phyloP scores from a whole-genome alignment of 2,113 vertebrate species.

The Platysternon megacephalum region DNA sequence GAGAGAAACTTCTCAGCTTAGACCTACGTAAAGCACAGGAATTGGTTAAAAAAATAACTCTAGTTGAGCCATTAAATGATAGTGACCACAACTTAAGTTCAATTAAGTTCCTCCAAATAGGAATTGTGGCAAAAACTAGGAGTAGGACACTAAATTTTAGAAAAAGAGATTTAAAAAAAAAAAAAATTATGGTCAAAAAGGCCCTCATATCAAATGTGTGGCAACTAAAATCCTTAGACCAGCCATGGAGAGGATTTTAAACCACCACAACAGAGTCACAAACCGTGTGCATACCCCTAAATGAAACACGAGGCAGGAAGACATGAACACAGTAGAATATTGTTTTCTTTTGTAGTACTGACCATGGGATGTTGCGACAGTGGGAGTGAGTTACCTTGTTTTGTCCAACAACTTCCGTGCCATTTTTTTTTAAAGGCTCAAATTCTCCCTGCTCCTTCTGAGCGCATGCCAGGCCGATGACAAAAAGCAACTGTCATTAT shows the following conservation, averaged over 20 bases:
- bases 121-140: neutral
- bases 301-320: neutral
- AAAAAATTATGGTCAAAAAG: neutral
- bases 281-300: neutral
- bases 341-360: neutral
- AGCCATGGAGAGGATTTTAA: neutral
- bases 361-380: neutral
- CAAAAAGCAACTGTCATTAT: neutral
- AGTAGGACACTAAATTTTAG: neutral
- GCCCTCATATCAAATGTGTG: neutral
- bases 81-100: neutral
- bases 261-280: neutral
- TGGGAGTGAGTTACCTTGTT: neutral
- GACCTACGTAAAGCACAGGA: constrained; percentile 10
- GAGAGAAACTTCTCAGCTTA: constrained; percentile 4
- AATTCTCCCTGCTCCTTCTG: neutral
- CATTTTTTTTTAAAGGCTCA: neutral
- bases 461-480: fast-evolving
- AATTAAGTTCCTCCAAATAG: neutral
- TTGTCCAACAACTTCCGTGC: neutral
- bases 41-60: constrained; percentile 3
- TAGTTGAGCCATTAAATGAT: constrained; percentile 22
- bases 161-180: neutral
- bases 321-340: neutral
- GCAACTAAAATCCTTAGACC: neutral